Evolutionary conservation across 2,888 invertebrate genomes (phyloP).

Genomic region (Mellilla xanthometata): DNA sequence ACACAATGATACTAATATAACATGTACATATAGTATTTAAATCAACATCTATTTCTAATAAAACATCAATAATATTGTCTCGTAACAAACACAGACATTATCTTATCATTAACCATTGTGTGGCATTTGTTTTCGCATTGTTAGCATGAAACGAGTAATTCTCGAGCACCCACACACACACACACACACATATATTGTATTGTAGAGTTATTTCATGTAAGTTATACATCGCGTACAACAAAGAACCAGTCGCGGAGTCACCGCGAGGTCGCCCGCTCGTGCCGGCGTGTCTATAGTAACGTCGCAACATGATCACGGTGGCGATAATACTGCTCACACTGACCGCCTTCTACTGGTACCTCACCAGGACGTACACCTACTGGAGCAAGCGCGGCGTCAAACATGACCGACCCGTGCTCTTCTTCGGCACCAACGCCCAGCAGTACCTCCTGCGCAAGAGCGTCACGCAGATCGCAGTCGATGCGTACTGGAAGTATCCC

Average conservation of each 20-base stretch:
- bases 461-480: slow-evolving; percentile 41
- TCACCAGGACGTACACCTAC: slow-evolving; percentile 48
- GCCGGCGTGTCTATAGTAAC: neutral
- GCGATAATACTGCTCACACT: slow-evolving; percentile 28
- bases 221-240: neutral
- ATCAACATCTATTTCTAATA: too few species aligned
- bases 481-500: slow-evolving; percentile 52
- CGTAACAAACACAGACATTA: too few species aligned
- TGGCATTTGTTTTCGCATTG: too few species aligned
- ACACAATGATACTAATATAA: too few species aligned
- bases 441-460: slow-evolving; percentile 41
- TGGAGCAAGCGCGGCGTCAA: slow-evolving; percentile 50
- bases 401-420: slow-evolving; percentile 45
- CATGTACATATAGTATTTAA: too few species aligned
- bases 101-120: too few species aligned
- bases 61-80: too few species aligned
- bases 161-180: too few species aligned
- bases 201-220: neutral
- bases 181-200: too few species aligned
- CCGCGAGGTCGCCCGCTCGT: slow-evolving; percentile 7
- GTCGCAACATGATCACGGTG: slow-evolving; percentile 23
- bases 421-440: slow-evolving; percentile 45
- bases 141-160: too few species aligned
- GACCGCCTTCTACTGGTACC: slow-evolving; percentile 45
- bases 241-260: slow-evolving; percentile 5